A percentile compares a stretch with the other conserved stretches of the same genome.
These are phyloP conservation scores for Drosophila neonasuta DNA, from an alignment of 2,888 invertebrate species.

Conservation along the genomic window DNA sequence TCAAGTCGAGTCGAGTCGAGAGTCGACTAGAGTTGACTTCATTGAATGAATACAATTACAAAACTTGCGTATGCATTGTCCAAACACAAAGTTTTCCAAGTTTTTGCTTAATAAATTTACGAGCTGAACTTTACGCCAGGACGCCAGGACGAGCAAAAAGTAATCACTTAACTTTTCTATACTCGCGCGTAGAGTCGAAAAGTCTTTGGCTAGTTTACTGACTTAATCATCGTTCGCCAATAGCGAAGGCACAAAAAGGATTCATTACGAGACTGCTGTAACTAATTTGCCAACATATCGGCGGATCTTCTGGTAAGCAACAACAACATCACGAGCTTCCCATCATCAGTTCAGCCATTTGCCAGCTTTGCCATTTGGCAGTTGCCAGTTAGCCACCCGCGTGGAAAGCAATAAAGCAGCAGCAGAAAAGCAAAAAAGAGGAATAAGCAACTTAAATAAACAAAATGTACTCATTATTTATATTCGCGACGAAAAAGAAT, in stretches of 20 bases:
- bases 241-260: slow-evolving; percentile 31
- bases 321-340: slow-evolving; percentile 31
- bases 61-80: slow-evolving; percentile 69
- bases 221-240: slow-evolving; percentile 70
- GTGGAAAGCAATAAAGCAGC: slow-evolving; percentile 75
- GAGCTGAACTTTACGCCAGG: slow-evolving; percentile 63
- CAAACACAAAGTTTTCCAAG: slow-evolving; percentile 64
- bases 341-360: slow-evolving; percentile 22
- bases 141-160: slow-evolving; percentile 60
- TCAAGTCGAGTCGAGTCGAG: not conserved
- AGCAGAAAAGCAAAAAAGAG: slow-evolving; percentile 57
- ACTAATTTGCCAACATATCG: slow-evolving; percentile 74
- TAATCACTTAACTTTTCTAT: slow-evolving; percentile 74
- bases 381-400: slow-evolving; percentile 59
- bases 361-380: slow-evolving; percentile 19
- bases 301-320: slow-evolving; percentile 43
- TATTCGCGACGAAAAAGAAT: slow-evolving; percentile 60
- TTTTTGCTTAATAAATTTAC: slow-evolving; percentile 75
- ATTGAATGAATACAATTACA: slow-evolving; percentile 75
- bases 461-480: slow-evolving; percentile 77
- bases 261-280: slow-evolving; percentile 58
- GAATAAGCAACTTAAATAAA: slow-evolving; percentile 74
- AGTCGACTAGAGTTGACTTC: slow-evolving; percentile 49
- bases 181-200: slow-evolving; percentile 18
- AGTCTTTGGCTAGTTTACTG: slow-evolving; percentile 32